Conservation (phyloP, 2,888 invertebrate species). For the Drosophila rubida region DNA sequence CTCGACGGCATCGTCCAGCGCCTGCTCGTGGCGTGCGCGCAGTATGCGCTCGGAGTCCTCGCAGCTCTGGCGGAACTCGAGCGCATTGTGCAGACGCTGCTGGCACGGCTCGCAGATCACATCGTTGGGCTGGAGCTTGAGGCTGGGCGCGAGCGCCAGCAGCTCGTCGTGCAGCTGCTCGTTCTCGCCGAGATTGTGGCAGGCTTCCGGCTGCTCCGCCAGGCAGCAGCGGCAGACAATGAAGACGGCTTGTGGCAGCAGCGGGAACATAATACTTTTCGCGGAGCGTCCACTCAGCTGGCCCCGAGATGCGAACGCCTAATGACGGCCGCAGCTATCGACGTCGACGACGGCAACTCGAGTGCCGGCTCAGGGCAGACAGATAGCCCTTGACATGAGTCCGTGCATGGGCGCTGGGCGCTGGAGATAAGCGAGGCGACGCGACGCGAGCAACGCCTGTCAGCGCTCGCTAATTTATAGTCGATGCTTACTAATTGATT, state of each 20-base stretch:
- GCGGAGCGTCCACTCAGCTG: slow-evolving; percentile 51
- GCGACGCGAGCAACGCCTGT: slow-evolving; percentile 31
- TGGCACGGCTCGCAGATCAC: slow-evolving; percentile 74
- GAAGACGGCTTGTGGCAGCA: slow-evolving; percentile 46
- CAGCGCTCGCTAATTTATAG: slow-evolving; percentile 68
- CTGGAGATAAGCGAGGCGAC: slow-evolving; percentile 37
- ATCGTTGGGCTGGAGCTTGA: slow-evolving; percentile 64
- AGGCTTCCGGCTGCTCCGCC: slow-evolving; percentile 66
- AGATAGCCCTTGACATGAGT: slow-evolving; percentile 71
- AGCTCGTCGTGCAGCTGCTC: slow-evolving; percentile 59
- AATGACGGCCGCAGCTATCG: slow-evolving; percentile 33
- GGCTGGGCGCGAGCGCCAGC: slow-evolving; percentile 52
- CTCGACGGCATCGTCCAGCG: slow-evolving; percentile 69
- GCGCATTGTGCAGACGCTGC: slow-evolving; percentile 63
- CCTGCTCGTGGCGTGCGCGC: slow-evolving; percentile 64
- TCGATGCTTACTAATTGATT: slow-evolving; percentile 68
- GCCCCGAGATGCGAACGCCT: slow-evolving; percentile 53
- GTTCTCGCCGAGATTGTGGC: slow-evolving; percentile 62
- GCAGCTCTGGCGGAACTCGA: slow-evolving; percentile 71
- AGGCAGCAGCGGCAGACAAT: slow-evolving; percentile 79
- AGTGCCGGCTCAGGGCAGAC: slow-evolving; percentile 50
- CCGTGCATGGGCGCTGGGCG: slow-evolving; percentile 19
- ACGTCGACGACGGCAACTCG: slow-evolving; percentile 2
- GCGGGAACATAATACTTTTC: slow-evolving; percentile 59
- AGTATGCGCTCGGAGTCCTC: slow-evolving; percentile 72